phyloP scores from a whole-genome alignment of 2,888 invertebrate genomes.

The Drosophila infuscata region DNA sequence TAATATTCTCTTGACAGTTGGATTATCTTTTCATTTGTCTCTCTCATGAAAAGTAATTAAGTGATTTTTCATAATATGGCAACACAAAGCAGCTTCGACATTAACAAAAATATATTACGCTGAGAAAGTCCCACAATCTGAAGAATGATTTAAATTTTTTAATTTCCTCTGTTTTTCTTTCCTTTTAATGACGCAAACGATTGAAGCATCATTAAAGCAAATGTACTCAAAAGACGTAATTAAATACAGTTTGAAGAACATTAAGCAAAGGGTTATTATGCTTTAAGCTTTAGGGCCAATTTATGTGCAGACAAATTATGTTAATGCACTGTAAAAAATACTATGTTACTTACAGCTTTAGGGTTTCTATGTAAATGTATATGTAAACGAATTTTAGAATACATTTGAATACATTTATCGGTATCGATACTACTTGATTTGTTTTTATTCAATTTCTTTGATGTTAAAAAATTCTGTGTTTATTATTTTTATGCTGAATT shows the following conservation, averaged over 20 bases:
- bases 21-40: neutral
- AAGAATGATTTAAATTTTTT: neutral
- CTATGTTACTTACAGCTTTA: neutral
- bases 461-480: neutral
- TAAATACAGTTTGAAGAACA: slow-evolving; percentile 31
- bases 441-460: neutral
- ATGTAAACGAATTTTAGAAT: neutral
- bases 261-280: slow-evolving; percentile 3
- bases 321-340: slow-evolving; percentile 8
- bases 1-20: neutral
- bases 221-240: slow-evolving; percentile 15
- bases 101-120: neutral
- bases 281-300: neutral
- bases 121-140: neutral
- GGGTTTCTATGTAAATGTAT: neutral
- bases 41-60: slow-evolving; percentile 11
- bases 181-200: slow-evolving; percentile 21
- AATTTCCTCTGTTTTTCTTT: neutral
- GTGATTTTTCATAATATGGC: slow-evolving; percentile 26
- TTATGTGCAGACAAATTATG: neutral
- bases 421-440: neutral
- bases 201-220: slow-evolving; percentile 40
- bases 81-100: slow-evolving; percentile 16
- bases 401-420: neutral
- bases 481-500: neutral